Conservation (phyloP, 2,888 invertebrate genomes). For the Didymodactylos carnosus region DNA sequence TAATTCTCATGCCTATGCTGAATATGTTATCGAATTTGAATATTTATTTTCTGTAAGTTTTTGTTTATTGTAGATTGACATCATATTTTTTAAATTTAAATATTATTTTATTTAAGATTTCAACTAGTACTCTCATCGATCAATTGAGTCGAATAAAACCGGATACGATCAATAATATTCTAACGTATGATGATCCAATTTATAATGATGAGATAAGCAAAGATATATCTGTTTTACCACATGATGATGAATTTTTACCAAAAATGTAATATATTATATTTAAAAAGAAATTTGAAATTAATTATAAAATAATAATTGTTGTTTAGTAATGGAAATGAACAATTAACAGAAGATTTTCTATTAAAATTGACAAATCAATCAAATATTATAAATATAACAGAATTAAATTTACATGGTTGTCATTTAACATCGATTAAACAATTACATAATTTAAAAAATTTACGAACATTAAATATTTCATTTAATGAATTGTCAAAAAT, state of each 20-base stretch:
- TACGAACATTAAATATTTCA: constrained; percentile 26
- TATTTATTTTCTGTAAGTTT: constrained; percentile 20
- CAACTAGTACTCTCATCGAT: background rate
- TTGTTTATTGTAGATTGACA: background rate
- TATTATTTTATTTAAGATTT: background rate
- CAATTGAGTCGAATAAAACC: background rate
- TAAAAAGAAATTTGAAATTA: too few species aligned
- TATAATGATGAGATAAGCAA: background rate
- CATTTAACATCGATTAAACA: constrained; percentile 22
- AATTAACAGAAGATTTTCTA: constrained; percentile 19
- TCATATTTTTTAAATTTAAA: background rate
- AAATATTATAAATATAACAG: constrained; percentile 9
- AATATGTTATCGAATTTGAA: constrained; percentile 34
- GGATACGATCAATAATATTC: background rate
- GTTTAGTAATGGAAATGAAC: background rate
- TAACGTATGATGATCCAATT: background rate
- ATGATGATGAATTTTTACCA: background rate
- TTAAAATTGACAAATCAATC: constrained; percentile 18
- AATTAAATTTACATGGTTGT: constrained; percentile 29
- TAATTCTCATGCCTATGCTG: constrained; percentile 29
- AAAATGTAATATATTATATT: too few species aligned
- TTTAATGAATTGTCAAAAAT: constrained; percentile 30
- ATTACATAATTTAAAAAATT: constrained; percentile 20
- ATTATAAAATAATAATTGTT: background rate
- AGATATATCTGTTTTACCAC: background rate